Conservation (phyloP, 2,113 vertebrate genomes). For the Ailuropoda melanoleuca region DNA sequence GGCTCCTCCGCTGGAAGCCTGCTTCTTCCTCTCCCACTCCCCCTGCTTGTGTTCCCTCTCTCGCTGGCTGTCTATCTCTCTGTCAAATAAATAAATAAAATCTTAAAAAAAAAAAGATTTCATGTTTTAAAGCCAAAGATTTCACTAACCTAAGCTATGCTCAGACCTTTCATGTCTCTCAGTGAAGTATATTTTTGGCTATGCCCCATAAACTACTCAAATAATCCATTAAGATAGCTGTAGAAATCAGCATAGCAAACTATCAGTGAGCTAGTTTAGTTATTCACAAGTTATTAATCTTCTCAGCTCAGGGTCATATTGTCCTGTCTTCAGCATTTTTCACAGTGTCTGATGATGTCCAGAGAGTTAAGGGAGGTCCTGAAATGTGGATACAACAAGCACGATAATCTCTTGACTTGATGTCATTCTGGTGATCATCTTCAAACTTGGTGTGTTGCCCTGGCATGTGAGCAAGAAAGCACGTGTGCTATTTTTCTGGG, state of each 20-base stretch:
- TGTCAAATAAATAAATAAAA: too few relatives aligned
- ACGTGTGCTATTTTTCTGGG: background rate
- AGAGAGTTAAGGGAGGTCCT: slow-evolving; percentile 44
- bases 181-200: slow-evolving; percentile 48
- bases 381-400: background rate
- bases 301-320: slow-evolving; percentile 59
- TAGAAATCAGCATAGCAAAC: slow-evolving; percentile 75
- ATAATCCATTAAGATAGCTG: slow-evolving; percentile 59
- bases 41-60: too few relatives aligned
- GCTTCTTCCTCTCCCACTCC: too few relatives aligned
- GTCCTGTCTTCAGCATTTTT: slow-evolving; percentile 72
- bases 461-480: background rate
- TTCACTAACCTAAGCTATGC: background rate
- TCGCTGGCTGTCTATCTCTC: too few relatives aligned
- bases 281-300: slow-evolving; percentile 69
- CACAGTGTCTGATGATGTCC: slow-evolving; percentile 8
- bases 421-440: background rate
- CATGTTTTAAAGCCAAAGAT: background rate
- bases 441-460: background rate
- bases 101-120: background rate
- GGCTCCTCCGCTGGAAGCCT: too few relatives aligned
- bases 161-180: background rate
- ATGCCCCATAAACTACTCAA: slow-evolving; percentile 61
- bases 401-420: slow-evolving; percentile 22
- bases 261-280: background rate